These are phyloP conservation scores for Stigmatopora nigra DNA, from an alignment of 2,113 vertebrate genomes.

Conservation along the genomic window DNA sequence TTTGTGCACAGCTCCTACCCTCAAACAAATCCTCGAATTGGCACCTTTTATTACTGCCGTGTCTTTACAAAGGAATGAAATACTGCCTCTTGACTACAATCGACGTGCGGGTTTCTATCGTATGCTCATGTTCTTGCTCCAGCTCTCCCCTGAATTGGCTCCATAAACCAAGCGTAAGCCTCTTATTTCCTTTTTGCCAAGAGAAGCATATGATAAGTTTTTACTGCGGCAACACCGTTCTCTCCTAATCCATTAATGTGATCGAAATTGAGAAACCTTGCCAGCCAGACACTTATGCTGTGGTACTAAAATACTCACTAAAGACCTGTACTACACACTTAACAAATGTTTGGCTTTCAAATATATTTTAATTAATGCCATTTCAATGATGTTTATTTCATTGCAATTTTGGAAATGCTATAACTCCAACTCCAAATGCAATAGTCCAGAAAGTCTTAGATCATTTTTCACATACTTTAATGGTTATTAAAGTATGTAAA, in stretches of 20 bases:
- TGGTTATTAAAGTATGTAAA: neutral
- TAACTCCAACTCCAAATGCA: neutral
- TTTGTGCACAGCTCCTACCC: neutral
- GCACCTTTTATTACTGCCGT: neutral
- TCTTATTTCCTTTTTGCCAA: slow-evolving; percentile 8
- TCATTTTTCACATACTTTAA: neutral
- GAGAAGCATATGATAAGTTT: slow-evolving; percentile 4
- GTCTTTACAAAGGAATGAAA: neutral
- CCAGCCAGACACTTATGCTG: slow-evolving; percentile 6
- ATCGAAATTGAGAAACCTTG: neutral
- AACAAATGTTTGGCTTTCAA: neutral
- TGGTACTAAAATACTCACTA: neutral
- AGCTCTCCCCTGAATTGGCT: neutral
- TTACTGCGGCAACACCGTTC: neutral
- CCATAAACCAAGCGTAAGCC: neutral
- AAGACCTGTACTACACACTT: neutral
- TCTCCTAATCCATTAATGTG: slow-evolving; percentile 8
- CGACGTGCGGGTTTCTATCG: neutral
- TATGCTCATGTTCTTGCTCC: neutral
- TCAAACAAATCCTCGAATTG: neutral
- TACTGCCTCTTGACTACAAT: neutral
- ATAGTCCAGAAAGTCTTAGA: neutral
- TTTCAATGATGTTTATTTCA: neutral
- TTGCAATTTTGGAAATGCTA: neutral
- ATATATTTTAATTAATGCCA: neutral